Conservation (phyloP, 2,888 invertebrate genomes). For the Ellobium chinense region DNA sequence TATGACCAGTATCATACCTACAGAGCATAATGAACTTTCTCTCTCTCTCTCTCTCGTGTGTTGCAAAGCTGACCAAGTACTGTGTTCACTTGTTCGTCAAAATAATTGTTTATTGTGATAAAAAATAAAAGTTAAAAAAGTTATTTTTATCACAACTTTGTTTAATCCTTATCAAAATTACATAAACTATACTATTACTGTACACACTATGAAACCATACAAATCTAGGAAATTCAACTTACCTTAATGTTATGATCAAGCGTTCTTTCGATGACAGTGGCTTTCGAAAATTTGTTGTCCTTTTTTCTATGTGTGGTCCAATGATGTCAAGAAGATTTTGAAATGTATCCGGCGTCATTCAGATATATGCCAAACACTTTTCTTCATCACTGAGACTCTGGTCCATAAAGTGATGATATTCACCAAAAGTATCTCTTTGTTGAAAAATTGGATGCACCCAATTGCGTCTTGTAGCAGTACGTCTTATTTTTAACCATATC, state of each 20-base stretch:
- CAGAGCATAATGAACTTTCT: background rate
- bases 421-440: background rate
- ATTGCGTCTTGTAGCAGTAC: background rate
- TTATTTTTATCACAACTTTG: background rate
- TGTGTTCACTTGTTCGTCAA: too few relatives aligned
- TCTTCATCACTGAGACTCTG: slow-evolving; percentile 9
- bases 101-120: background rate
- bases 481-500: background rate
- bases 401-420: slow-evolving; percentile 12
- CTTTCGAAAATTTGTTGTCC: slow-evolving; percentile 13
- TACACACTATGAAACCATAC: background rate
- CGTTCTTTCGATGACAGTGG: slow-evolving; percentile 17
- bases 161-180: too few relatives aligned
- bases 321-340: background rate
- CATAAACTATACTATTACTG: too few relatives aligned
- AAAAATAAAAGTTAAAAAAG: background rate
- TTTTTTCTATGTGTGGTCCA: slow-evolving; percentile 5
- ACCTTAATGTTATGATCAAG: slow-evolving; percentile 26
- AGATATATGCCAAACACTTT: slow-evolving; percentile 7
- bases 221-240: background rate
- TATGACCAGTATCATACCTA: slow-evolving; percentile 9
- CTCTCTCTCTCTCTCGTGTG: background rate
- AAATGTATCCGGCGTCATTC: slow-evolving; percentile 12
- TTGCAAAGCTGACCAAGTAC: too few relatives aligned
- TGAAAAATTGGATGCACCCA: slow-evolving; percentile 7